A percentile compares a stretch with the other conserved stretches of the same genome.
Conservation (phyloP, 2,888 invertebrate genomes). For the Melinaea menophilus region DNA sequence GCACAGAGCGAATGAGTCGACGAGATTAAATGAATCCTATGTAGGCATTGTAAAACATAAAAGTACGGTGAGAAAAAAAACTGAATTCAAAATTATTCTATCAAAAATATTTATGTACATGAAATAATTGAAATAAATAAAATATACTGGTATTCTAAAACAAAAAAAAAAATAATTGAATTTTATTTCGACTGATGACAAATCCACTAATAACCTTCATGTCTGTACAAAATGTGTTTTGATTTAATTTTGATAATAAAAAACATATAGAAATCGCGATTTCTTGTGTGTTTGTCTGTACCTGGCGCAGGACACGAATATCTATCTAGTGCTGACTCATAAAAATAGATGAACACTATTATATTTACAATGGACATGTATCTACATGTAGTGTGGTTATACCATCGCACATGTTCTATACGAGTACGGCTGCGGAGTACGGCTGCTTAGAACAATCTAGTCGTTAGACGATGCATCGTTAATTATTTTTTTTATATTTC, state of each 20-base stretch:
- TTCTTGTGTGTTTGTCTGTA: background rate
- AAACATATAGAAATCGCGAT: background rate
- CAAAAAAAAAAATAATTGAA: too few species aligned
- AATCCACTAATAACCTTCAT: too few species aligned
- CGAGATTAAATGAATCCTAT: slow-evolving; percentile 18
- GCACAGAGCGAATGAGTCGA: slow-evolving; percentile 23
- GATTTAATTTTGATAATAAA: too few species aligned
- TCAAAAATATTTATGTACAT: too few species aligned
- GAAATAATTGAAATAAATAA: too few species aligned
- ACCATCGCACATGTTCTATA: background rate
- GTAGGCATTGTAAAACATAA: slow-evolving; percentile 13
- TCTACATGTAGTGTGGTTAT: background rate
- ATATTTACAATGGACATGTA: slow-evolving; percentile 11
- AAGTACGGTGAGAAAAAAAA: background rate
- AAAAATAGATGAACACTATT: slow-evolving; percentile 19
- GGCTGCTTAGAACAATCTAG: too few species aligned
- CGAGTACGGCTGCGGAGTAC: slow-evolving; percentile 11
- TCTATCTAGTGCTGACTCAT: slow-evolving; percentile 18
- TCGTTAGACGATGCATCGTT: too few species aligned
- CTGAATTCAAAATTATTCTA: background rate
- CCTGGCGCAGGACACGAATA: slow-evolving; percentile 16
- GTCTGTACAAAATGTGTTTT: too few species aligned
- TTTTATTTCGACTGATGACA: too few species aligned
- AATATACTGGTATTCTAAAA: too few species aligned
- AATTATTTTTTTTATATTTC: too few species aligned